phyloP scores from a whole-genome alignment of 2,113 vertebrate genomes.

The Anoura caudifer region DNA sequence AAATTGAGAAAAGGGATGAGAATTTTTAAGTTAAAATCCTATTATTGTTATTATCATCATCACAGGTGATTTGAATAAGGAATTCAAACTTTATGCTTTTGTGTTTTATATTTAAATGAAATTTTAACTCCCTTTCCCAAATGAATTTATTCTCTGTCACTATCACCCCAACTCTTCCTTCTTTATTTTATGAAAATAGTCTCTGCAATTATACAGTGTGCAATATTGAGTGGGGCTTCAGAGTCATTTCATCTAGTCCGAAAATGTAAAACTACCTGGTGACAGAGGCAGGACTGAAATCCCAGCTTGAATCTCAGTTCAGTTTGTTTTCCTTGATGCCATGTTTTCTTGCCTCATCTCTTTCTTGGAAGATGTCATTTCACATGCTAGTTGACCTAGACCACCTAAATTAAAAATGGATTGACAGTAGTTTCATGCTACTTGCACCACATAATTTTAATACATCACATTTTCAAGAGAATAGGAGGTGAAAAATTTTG shows the following conservation, averaged over 20 bases:
- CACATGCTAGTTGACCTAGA: conserved; percentile 47
- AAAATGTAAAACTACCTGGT: not conserved
- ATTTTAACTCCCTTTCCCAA: not conserved
- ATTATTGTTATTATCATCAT: not conserved
- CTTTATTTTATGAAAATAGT: conserved; percentile 3
- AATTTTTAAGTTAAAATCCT: not conserved
- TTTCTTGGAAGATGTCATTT: conserved; percentile 48
- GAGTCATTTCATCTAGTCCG: not conserved
- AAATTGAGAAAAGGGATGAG: not conserved
- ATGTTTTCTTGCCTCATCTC: conserved; percentile 2
- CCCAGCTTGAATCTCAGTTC: not conserved
- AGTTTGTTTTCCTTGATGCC: conserved; percentile 1
- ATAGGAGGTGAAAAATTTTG: conserved; percentile 58
- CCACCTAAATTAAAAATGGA: conserved; percentile 46
- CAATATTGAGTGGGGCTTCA: not conserved
- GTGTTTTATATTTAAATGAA: not conserved
- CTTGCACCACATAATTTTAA: conserved; percentile 52
- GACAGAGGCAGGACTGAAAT: not conserved
- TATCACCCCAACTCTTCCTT: not conserved
- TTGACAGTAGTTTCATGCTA: conserved; percentile 52
- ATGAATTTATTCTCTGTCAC: not conserved
- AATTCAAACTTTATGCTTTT: not conserved
- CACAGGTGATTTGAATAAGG: not conserved
- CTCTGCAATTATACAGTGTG: too few relatives aligned
- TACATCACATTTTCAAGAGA: conserved; percentile 50